Percentiles rank a stretch among this genome's conserved stretches.
These are phyloP conservation scores for Pithys albifrons DNA, from an alignment of 2,113 vertebrate species.

Conservation along the genomic window DNA sequence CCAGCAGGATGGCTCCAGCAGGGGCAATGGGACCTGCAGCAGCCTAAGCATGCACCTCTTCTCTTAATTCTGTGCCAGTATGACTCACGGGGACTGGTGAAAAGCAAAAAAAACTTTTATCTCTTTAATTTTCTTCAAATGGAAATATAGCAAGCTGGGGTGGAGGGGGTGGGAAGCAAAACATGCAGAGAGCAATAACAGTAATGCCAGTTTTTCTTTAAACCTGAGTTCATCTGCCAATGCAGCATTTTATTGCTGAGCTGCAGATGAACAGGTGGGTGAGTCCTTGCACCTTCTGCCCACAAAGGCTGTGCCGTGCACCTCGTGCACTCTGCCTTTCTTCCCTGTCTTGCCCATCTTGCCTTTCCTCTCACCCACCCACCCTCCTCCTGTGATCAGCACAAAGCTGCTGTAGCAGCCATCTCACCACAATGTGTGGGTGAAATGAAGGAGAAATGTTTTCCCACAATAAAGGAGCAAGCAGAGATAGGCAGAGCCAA, in stretches of 20 bases:
- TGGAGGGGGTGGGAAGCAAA: background rate
- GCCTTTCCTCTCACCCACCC: constrained; percentile 1
- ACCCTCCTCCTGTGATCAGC: background rate
- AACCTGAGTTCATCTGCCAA: background rate
- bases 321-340: background rate
- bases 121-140: background rate
- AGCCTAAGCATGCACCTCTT: background rate
- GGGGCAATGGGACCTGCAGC: background rate
- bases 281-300: background rate
- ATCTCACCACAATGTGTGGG: background rate
- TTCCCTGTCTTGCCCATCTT: background rate
- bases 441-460: background rate
- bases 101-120: background rate
- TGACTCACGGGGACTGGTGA: background rate
- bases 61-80: background rate
- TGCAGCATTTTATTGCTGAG: background rate
- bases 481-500: constrained; percentile 1
- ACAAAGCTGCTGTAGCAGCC: background rate
- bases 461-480: constrained; percentile 34
- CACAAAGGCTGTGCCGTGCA: rapidly evolving
- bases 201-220: background rate
- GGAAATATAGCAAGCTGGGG: background rate
- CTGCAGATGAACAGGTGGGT: background rate
- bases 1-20: rapidly evolving
- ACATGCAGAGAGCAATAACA: background rate